Evolutionary conservation across 2,797 vertebrate species (phyloP).

Genomic region (Sebastes vulpes): DNA sequence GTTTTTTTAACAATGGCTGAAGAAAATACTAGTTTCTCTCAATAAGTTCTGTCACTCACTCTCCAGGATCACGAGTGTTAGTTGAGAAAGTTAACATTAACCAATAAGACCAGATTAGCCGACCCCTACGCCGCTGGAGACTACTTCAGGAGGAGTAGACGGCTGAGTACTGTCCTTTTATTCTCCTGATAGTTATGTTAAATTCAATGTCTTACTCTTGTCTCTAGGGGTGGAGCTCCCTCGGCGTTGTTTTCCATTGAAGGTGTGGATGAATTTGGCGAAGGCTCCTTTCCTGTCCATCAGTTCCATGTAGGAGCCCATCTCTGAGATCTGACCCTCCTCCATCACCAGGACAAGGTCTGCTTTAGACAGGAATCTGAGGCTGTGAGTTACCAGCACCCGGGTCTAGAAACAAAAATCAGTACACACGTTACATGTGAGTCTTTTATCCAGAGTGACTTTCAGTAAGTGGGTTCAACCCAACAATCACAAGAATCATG

Average conservation of each 20-base stretch:
- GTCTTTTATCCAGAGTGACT: too few species aligned
- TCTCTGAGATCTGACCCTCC: conserved; percentile 91
- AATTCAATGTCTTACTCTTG: conserved; percentile 31
- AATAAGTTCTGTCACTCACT: too few species aligned
- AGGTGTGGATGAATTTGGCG: conserved; percentile 90
- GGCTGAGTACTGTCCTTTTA: not conserved
- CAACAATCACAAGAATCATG: too few species aligned
- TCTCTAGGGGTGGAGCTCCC: conserved; percentile 60
- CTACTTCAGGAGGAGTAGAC: too few species aligned
- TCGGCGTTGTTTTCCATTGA: conserved; percentile 47
- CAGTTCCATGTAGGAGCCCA: conserved; percentile 91
- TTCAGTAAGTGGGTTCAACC: too few species aligned
- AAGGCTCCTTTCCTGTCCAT: conserved; percentile 88
- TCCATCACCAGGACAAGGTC: conserved; percentile 92
- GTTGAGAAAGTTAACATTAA: too few species aligned
- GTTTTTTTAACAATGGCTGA: too few species aligned
- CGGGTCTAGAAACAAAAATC: conserved; percentile 79
- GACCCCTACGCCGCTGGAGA: too few species aligned
- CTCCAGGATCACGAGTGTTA: too few species aligned
- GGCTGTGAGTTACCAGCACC: conserved; percentile 90
- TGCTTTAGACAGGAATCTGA: conserved; percentile 89
- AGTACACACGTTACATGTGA: not conserved
- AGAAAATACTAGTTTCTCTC: too few species aligned
- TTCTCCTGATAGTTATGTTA: not conserved
- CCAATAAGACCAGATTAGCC: too few species aligned